These are phyloP conservation scores for Pasiphila rectangulata DNA, from an alignment of 2,888 invertebrate species.

Conservation along the genomic window DNA sequence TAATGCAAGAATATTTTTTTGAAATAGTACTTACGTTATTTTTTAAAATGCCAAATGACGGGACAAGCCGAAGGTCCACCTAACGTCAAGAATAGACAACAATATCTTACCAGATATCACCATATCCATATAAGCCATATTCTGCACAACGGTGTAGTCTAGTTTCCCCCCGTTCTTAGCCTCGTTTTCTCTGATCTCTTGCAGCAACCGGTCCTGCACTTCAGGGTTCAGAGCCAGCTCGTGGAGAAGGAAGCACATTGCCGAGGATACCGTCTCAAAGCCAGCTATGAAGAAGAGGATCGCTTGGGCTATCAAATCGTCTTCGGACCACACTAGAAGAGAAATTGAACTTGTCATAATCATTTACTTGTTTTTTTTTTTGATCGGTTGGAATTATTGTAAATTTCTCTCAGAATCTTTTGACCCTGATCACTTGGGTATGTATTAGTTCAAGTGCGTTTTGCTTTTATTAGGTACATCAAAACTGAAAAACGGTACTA, in stretches of 20 bases:
- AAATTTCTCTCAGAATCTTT: no score
- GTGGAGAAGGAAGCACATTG: conserved; percentile 72
- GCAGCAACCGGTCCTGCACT: conserved; percentile 71
- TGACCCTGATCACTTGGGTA: no score
- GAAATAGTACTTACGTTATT: background rate
- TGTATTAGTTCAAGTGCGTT: no score
- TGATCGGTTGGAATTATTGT: no score
- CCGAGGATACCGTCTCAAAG: conserved; percentile 67
- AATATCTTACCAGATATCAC: conserved; percentile 71
- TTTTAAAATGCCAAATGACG: background rate
- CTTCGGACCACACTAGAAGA: conserved; percentile 53
- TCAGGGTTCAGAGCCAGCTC: conserved; percentile 81
- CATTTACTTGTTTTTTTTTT: no score
- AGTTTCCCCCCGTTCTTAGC: conserved; percentile 51
- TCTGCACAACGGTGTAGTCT: conserved; percentile 69
- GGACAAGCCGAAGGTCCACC: no score
- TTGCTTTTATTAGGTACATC: no score
- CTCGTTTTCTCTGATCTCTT: conserved; percentile 75
- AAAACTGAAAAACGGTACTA: no score
- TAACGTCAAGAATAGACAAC: no score
- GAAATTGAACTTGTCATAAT: no score
- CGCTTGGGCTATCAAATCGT: conserved; percentile 68
- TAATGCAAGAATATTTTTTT: no score
- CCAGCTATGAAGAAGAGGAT: conserved; percentile 79
- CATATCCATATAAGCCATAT: conserved; percentile 82